Conservation (phyloP, 1,140 invertebrate genomes). For the Acromyrmex echinatior region DNA sequence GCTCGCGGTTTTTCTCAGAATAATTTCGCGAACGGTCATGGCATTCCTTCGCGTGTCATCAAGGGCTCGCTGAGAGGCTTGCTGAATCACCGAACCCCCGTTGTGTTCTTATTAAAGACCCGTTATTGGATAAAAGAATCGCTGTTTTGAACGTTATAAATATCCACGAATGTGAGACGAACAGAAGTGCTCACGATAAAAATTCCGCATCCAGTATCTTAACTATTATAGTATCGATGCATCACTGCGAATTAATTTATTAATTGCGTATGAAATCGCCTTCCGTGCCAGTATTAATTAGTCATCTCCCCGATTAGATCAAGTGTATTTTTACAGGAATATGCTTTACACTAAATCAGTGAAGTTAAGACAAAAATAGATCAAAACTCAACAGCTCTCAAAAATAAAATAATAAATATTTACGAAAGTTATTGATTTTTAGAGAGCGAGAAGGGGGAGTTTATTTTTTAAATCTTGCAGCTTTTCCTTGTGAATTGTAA, state of each 20-base stretch:
- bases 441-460: too few relatives aligned
- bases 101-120: slow-evolving; percentile 22
- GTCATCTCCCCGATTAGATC: neutral
- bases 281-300: neutral
- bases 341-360: neutral
- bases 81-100: slow-evolving; percentile 16
- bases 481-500: too few relatives aligned
- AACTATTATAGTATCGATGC: neutral
- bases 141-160: slow-evolving; percentile 32
- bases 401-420: too few relatives aligned
- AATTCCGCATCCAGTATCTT: neutral
- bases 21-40: neutral
- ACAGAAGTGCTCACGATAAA: neutral
- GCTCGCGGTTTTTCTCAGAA: neutral
- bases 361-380: neutral
- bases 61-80: neutral
- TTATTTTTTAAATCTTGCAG: too few relatives aligned
- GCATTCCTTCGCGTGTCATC: slow-evolving; percentile 14
- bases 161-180: neutral
- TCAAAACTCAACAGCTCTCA: neutral
- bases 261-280: neutral
- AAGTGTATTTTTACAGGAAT: neutral
- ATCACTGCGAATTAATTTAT: slow-evolving; percentile 13
- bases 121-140: slow-evolving; percentile 25
- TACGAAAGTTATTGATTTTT: neutral